These are phyloP conservation scores for Galerucella calmariensis DNA, from an alignment of 2,888 invertebrate genomes.

Conservation along the genomic window DNA sequence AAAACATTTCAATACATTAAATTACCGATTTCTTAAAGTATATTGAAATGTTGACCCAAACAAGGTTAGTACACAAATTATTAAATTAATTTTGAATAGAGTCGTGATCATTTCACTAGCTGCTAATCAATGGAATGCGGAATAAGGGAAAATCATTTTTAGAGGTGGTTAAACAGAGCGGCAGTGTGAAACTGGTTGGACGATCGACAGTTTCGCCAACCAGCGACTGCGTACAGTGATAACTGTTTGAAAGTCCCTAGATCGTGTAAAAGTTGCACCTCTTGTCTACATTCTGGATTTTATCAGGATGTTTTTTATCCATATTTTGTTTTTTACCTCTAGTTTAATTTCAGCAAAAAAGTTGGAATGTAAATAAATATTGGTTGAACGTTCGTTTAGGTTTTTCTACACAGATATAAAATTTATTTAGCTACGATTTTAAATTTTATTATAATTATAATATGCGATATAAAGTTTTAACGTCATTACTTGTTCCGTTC, in stretches of 20 bases:
- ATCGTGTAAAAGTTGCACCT: slow-evolving; percentile 40
- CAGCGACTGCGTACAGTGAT: slow-evolving; percentile 43
- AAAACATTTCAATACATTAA: slow-evolving; percentile 26
- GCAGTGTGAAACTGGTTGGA: slow-evolving; percentile 40
- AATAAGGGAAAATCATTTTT: background rate
- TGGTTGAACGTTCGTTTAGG: background rate
- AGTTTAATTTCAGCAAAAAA: background rate
- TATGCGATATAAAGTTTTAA: background rate
- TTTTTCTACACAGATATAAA: background rate
- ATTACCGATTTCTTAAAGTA: background rate
- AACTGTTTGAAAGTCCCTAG: slow-evolving; percentile 42
- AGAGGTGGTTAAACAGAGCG: background rate
- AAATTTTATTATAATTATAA: background rate
- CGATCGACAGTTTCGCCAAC: slow-evolving; percentile 44
- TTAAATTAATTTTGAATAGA: background rate
- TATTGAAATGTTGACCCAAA: background rate
- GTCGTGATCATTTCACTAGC: background rate
- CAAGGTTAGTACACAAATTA: background rate
- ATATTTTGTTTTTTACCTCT: background rate
- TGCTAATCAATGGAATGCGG: background rate
- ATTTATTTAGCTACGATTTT: background rate
- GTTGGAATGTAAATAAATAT: background rate
- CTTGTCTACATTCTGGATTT: slow-evolving; percentile 26
- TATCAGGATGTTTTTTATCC: slow-evolving; percentile 13
- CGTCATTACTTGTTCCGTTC: background rate